A percentile compares a stretch with the other conserved stretches of the same genome.
Evolutionary conservation across 2,888 invertebrate species (phyloP).

Genomic region (Colletes collaris): DNA sequence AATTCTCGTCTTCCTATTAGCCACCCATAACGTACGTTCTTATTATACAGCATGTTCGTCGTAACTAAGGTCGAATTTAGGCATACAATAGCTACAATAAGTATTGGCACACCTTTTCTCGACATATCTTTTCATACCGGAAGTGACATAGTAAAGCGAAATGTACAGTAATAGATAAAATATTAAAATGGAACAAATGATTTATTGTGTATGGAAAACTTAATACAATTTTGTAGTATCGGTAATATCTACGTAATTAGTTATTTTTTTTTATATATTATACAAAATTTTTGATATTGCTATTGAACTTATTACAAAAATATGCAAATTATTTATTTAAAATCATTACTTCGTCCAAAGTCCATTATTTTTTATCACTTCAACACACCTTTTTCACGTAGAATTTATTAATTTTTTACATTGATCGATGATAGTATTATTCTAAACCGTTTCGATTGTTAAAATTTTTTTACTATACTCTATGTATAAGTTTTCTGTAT

Average conservation of each 20-base stretch:
- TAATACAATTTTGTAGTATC: background rate
- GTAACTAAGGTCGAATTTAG: too few species aligned
- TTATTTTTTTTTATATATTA: background rate
- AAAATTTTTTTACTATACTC: conserved; percentile 12
- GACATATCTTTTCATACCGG: too few species aligned
- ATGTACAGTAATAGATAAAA: conserved; percentile 13
- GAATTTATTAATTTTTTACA: conserved; percentile 6
- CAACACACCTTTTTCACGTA: conserved; percentile 11
- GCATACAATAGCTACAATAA: too few species aligned
- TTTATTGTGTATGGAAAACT: conserved; percentile 2
- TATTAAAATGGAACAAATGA: conserved; percentile 1
- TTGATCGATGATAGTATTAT: too few species aligned
- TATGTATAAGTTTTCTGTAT: conserved; percentile 7
- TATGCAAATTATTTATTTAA: conserved; percentile 12
- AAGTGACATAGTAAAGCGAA: background rate
- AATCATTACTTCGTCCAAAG: conserved; percentile 16
- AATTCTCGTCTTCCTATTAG: too few species aligned
- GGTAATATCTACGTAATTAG: background rate
- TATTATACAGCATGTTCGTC: too few species aligned
- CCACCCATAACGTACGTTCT: too few species aligned
- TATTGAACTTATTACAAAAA: conserved; percentile 6
- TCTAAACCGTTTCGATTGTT: background rate
- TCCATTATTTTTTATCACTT: conserved; percentile 19
- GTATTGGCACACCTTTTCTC: too few species aligned
- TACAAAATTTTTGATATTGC: background rate